Base-by-base conservation (phyloP, 2,888 invertebrate genomes). In the Torymus aiolomorphi region DNA sequence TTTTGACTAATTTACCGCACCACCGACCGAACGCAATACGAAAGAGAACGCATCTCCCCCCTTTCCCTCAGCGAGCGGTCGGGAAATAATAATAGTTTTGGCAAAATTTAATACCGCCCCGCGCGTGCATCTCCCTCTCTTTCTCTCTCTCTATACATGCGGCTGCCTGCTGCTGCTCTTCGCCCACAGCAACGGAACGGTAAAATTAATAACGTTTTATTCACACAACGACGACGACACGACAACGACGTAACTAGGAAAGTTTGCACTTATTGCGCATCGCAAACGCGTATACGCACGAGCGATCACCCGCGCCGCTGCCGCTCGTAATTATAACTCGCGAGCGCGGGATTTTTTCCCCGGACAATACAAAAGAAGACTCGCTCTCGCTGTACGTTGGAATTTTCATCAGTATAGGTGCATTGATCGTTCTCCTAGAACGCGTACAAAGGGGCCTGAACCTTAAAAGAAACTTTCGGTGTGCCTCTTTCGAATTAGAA, bases 51-150 rank as follows among this genome's bases (percentile, higher is more conserved):
- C 31, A 31, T 31, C 31, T 31, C 31, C 31, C 31, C 31, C 5
- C 3, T 3, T 24, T 3, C 31, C 31, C 31, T 31, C 31, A 2
- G 31, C 31, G 14, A 11, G 71, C 59, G 20, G 18, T 42, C 65
- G 74, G 51, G 51, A 59, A 66, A 66, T 66, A 75, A 75, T 75
- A 75, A 66, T 66, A 75, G 59, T 66, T 75, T 75, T 24, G 14
- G 51, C 16, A 49, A 59, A 75, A 72, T 66, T 66, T 66, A 72
- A 72, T 62, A 54, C 49, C 51, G n/a, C 11, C 5, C 1, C 10
- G 4, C 8, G 24, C 52, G 51, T 2, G 31, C 31, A 31, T 31
- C 31, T 31, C 31, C 4, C 1, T 31, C 31, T 31, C 31, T 31
- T 5, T 31, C 3, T 31, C 1, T 31, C 31, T 31, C 31, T 31